Base-by-base conservation (phyloP, 92 coral and sea anemone genomes). In the Porites cylindrica region DNA sequence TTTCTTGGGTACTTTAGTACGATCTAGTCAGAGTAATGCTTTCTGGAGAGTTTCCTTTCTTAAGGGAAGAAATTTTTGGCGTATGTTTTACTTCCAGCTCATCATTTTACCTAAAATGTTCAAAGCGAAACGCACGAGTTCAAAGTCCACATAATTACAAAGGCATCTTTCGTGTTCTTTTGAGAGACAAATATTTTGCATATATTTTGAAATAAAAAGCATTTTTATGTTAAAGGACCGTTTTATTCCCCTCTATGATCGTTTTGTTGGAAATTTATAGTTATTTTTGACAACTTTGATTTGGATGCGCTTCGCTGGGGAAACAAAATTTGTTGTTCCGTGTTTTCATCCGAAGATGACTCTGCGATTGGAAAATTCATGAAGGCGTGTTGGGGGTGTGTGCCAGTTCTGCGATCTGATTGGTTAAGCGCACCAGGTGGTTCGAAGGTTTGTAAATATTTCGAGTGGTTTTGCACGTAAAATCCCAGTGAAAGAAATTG, bases 141-240 rank as follows among this genome's bases (percentile, higher is more conserved):
- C 90, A 90, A 90, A 90, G 93, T 90, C 93, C 93, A 90, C 51
- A n/a, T 50, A 23, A 56, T 24, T 23, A 77, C 77, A 59, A 75
- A 66, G 23, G 51, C 10, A 7, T 88, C 13, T 56, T 11, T 53
- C 59, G 61, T 11, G 32, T 70, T 70, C 65, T 18, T 24, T 69
- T 81, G 47, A 47, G 21, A 19, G 19, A 20, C 5, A 59, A 53
- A 43, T 29, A 76, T 58, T 58, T 56, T 58, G 64, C 68, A 56
- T 19, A 16, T 10, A 62, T 61, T 7, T 62, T 12, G n/a, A n/a
- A 5, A 2, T 13, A 65, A 64, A 64, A 78, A 18, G 7, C 7
- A 38, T 38, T 38, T 38, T 38, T 38, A 38, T 38, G 47, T 38
- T 38, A 38, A 3, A 38, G 47, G 47, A 38, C 47, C 47, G 6